Evolutionary conservation across 2,888 invertebrate genomes (phyloP), one percentile per base, ranked within the genome.

Genomic region (Caradrina kadenii): DNA sequence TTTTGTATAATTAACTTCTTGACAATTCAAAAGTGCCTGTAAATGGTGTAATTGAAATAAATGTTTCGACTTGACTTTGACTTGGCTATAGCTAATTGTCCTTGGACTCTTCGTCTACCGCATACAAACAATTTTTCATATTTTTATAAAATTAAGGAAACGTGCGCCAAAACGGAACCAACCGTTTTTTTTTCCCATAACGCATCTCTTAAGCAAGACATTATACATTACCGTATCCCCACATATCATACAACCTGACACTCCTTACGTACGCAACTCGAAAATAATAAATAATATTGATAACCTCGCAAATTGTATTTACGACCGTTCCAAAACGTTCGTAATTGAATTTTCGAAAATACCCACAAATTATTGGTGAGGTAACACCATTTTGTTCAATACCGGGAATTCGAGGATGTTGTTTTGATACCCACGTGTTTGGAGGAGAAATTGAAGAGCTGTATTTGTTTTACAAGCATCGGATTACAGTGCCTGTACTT

Each of bases 241-340:
- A 75, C 52, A 69, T 49, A 64, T 77, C 80, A 69, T 52, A 63
- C 55, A 65, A 26, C 60, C 42, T 6, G 55, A 58, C 68, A 55
- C 59, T 31, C 26, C 21, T 52, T 59, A 39, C 58, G 15, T 52
- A 70, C 11, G 48, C 0, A 48, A 63, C 39, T 54, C 56, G 52
- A 67, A 49, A 67, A 79, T 76, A 80, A 86, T 79, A 67, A 77
- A 80, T 79, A 73, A 75, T 82, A 85, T 83, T 71, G 79, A 71
- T 80, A 85, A 86, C 81, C 79, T 76, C 69, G 79, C 82, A 81
- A 86, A 86, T 86, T 85, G 84, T 88, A 89, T 88, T 87, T 88
- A 86, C 80, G 81, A 84, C 74, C 82, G 81, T 55, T 73, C 79
- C 82, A 82, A 84, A 85, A 78, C 60, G 64, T 70, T 73, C 74